Percentiles rank a stretch among this genome's conserved stretches.
These are phyloP conservation scores for Eupsilia transversa DNA, from an alignment of 2,888 invertebrate species.

Conservation along the genomic window DNA sequence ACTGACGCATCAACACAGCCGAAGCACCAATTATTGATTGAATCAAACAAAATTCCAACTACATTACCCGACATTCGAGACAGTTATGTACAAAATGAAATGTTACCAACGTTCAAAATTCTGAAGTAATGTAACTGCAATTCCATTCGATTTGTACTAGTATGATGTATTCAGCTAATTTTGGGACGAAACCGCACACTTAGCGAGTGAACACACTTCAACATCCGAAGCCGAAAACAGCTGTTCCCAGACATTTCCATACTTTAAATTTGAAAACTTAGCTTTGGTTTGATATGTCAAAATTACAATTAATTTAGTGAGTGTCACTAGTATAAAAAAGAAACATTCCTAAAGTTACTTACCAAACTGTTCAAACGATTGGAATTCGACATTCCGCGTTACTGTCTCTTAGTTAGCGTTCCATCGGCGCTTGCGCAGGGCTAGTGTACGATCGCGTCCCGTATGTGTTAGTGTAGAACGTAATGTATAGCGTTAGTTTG, in stretches of 20 bases:
- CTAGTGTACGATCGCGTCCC: conserved; percentile 65
- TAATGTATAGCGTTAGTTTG: conserved; percentile 76
- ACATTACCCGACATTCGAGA: conserved; percentile 74
- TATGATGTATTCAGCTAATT: conserved; percentile 74
- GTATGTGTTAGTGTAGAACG: conserved; percentile 59
- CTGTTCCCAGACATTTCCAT: conserved; percentile 27
- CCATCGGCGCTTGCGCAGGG: conserved; percentile 43
- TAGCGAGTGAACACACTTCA: conserved; percentile 53
- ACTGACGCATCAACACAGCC: conserved; percentile 75
- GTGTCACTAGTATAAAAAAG: conserved; percentile 56
- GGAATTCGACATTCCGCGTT: conserved; percentile 42
- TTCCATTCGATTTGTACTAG: conserved; percentile 75
- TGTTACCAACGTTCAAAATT: conserved; percentile 75
- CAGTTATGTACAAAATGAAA: conserved; percentile 82
- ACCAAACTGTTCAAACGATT: conserved; percentile 53
- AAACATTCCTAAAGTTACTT: conserved; percentile 46
- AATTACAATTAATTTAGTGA: conserved; percentile 60
- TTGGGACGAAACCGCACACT: conserved; percentile 75
- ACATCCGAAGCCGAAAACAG: conserved; percentile 28
- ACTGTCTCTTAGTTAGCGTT: conserved; percentile 48
- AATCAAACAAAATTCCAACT: conserved; percentile 75
- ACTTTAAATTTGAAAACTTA: conserved; percentile 55
- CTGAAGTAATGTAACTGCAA: conserved; percentile 74
- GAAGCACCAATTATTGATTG: conserved; percentile 68
- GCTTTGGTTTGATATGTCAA: conserved; percentile 64